Percentiles rank a stretch among this genome's conserved stretches.
Evolutionary conservation across 2,797 vertebrate species (phyloP).

Genomic region (Xerus rutilus): DNA sequence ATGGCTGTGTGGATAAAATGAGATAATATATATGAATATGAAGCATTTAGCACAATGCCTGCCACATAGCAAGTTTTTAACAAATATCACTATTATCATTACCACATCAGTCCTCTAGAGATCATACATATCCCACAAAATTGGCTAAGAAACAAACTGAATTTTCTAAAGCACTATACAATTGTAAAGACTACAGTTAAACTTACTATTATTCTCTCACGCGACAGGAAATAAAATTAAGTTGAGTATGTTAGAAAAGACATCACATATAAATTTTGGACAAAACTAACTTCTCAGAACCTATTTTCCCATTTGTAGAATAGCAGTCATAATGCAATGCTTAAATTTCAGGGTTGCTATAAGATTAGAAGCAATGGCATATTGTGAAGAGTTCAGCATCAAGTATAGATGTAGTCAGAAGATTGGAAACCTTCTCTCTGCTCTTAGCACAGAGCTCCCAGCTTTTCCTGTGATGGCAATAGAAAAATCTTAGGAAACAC

Average conservation of each 20-base stretch:
- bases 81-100: slow-evolving; percentile 44
- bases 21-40: neutral
- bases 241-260: neutral
- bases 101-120: slow-evolving; percentile 40
- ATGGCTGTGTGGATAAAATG: slow-evolving; percentile 42
- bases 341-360: neutral
- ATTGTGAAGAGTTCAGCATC: neutral
- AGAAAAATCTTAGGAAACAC: neutral
- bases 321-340: neutral
- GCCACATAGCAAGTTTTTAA: slow-evolving; percentile 20
- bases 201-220: slow-evolving; percentile 6
- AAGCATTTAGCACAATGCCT: slow-evolving; percentile 44
- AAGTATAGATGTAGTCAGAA: neutral
- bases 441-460: neutral
- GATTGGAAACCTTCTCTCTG: neutral
- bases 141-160: neutral
- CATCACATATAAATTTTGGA: neutral
- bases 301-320: neutral
- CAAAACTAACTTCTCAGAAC: neutral
- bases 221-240: slow-evolving; percentile 15
- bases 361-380: neutral
- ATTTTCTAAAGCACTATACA: slow-evolving; percentile 8
- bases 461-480: neutral
- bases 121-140: neutral
- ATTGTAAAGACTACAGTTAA: neutral